Conservation (phyloP, 2,888 invertebrate genomes). For the Epirrhoe tristata region DNA sequence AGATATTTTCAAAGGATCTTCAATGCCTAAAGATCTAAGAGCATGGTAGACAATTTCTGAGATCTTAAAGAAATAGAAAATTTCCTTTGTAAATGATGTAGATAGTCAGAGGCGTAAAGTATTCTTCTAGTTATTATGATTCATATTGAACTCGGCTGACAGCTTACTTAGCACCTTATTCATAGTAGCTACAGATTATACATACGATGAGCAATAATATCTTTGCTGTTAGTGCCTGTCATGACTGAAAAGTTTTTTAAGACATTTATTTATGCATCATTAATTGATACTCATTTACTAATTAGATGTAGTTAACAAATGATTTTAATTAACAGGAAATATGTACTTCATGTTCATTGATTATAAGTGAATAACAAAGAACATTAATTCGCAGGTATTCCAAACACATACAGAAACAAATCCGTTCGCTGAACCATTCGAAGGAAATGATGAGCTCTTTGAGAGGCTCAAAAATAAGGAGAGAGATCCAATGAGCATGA, state of each 20-base stretch:
- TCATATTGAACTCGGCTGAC: too few species aligned
- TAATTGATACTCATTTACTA: background rate
- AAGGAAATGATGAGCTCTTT: slow-evolving; percentile 77
- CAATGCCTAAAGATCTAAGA: too few species aligned
- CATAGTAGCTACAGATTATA: too few species aligned
- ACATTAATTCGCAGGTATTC: slow-evolving; percentile 67
- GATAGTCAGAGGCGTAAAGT: too few species aligned
- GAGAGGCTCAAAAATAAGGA: slow-evolving; percentile 84
- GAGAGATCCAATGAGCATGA: slow-evolving; percentile 88
- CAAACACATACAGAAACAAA: slow-evolving; percentile 78
- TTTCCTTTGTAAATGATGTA: too few species aligned
- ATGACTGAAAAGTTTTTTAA: background rate
- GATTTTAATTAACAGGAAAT: slow-evolving; percentile 31
- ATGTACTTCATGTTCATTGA: slow-evolving; percentile 5
- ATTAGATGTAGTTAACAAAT: background rate
- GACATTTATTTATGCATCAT: background rate
- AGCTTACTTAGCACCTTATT: too few species aligned
- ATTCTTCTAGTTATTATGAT: too few species aligned
- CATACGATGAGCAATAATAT: too few species aligned
- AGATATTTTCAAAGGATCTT: too few species aligned
- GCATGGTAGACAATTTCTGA: too few species aligned
- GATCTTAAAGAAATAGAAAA: too few species aligned
- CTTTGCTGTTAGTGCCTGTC: too few species aligned
- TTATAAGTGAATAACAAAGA: slow-evolving; percentile 6
- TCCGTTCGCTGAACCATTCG: slow-evolving; percentile 62